Conservation (phyloP, 2,113 vertebrate species). For the Larimichthys crocea region DNA sequence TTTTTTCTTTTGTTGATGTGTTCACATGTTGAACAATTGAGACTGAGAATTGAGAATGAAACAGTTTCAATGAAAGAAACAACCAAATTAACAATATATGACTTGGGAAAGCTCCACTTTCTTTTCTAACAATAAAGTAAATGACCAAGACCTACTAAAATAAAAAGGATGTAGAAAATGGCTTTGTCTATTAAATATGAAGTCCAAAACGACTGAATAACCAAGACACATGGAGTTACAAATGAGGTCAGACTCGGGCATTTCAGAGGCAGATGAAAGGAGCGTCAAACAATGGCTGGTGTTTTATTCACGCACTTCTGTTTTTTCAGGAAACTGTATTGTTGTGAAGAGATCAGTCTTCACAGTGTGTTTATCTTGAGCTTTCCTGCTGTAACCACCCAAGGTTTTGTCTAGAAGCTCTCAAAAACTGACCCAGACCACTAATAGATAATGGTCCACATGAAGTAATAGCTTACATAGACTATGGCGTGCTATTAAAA, state of each 20-base stretch:
- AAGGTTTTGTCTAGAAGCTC: conserved; percentile 32
- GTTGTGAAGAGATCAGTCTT: conserved; percentile 22
- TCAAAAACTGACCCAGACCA: conserved; percentile 20
- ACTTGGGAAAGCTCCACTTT: background rate
- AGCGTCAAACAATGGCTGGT: conserved; percentile 33
- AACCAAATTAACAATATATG: background rate
- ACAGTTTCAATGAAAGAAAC: background rate
- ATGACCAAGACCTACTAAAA: background rate
- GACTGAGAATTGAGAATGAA: too few species aligned
- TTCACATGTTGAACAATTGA: background rate
- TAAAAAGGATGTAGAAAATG: background rate
- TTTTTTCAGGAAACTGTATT: conserved; percentile 57
- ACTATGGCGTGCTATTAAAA: conserved; percentile 4
- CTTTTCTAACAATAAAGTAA: background rate
- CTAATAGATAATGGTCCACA: background rate
- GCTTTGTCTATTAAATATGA: background rate
- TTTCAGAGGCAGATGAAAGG: background rate
- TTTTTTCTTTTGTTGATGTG: background rate
- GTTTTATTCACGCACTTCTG: conserved; percentile 37
- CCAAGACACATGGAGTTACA: background rate
- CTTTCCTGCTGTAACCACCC: conserved; percentile 36
- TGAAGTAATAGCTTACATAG: background rate
- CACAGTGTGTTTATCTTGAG: conserved; percentile 43
- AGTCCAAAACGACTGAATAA: background rate
- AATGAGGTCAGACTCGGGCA: background rate